Base-by-base conservation (phyloP, 2,888 invertebrate genomes). In the Leptinotarsa tumamoca region DNA sequence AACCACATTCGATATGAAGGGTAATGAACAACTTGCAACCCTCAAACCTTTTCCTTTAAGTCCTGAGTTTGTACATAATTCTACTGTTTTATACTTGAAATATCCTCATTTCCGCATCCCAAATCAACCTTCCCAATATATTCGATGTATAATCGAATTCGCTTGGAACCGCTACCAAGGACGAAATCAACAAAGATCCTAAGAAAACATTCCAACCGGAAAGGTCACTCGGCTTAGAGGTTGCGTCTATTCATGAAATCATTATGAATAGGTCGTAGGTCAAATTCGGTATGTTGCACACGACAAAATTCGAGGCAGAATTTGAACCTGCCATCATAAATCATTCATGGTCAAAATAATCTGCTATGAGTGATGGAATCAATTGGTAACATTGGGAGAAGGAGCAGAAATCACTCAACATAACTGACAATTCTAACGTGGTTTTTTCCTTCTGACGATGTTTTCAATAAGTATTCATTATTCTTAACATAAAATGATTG, bases 201-300 rank as follows among this genome's bases (percentile, higher is more conserved):
- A 17, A 54, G 54, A 18, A 54, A 54, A 13, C 54, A 54, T 54
- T 54, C 13, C 54, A 18, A n/a, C 54, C 54, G 54, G 54, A 54
- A 54, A 4, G 54, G 54, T 18, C 18, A 18, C 18, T 54, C 13
- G 18, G 54, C 54, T 18, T 54, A n/a, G 18, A 54, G 54, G 54
- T 54, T 54, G 18, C n/a, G 18, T 18, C 54, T 54, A 54, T 54
- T 54, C 54, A 54, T 54, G 54, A 54, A 54, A 54, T n/a, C 18
- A 54, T 54, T 54, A 54, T 54, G 5, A 18, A 54, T 54, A 18
- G 18, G n/a, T 18, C 18, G 18, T 18, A 18, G 54, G 18, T 54
- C 54, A 54, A 18, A 54, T 18, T 54, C 54, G 54, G 18, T 4
- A 18, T 54, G 54, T 10, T 13, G 18, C 7, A 18, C 54, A 54